These are phyloP conservation scores for Micrasema minimum DNA, from an alignment of 1,140 invertebrate genomes.

Conservation along the genomic window DNA sequence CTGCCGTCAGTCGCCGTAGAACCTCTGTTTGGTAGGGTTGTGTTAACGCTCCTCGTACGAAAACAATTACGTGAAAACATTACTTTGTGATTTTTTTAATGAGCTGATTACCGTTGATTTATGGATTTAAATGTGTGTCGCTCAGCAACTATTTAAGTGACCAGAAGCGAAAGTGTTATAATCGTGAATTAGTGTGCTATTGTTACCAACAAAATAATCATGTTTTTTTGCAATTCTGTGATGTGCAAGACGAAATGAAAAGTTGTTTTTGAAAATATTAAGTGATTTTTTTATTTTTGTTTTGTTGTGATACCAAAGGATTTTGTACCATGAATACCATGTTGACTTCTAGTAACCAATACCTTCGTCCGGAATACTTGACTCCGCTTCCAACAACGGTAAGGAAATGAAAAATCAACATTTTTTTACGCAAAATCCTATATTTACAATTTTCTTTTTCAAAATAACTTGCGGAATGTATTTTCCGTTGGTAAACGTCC, in stretches of 20 bases:
- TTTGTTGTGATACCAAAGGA: slow-evolving; percentile 31
- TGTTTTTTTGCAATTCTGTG: slow-evolving; percentile 8
- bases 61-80: slow-evolving; percentile 40
- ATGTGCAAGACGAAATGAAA: slow-evolving; percentile 38
- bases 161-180: slow-evolving; percentile 7
- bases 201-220: slow-evolving; percentile 8
- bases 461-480: no score
- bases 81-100: slow-evolving; percentile 41
- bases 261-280: slow-evolving; percentile 35
- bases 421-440: no score
- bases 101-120: slow-evolving; percentile 32
- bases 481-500: no score
- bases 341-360: slow-evolving; percentile 89
- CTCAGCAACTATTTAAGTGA: slow-evolving; percentile 5
- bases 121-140: slow-evolving; percentile 25
- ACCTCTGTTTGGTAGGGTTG: slow-evolving; percentile 15
- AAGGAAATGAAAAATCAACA: no score
- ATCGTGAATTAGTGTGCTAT: slow-evolving; percentile 34
- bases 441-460: no score
- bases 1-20: slow-evolving; percentile 43
- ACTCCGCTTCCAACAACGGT: slow-evolving; percentile 90
- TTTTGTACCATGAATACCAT: slow-evolving; percentile 65
- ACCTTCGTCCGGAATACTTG: slow-evolving; percentile 90
- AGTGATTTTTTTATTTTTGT: slow-evolving; percentile 36
- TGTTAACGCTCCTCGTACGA: slow-evolving; percentile 11